Evolutionary conservation across 2,797 vertebrate genomes (phyloP).

Genomic region (Triplophysa bombifrons): DNA sequence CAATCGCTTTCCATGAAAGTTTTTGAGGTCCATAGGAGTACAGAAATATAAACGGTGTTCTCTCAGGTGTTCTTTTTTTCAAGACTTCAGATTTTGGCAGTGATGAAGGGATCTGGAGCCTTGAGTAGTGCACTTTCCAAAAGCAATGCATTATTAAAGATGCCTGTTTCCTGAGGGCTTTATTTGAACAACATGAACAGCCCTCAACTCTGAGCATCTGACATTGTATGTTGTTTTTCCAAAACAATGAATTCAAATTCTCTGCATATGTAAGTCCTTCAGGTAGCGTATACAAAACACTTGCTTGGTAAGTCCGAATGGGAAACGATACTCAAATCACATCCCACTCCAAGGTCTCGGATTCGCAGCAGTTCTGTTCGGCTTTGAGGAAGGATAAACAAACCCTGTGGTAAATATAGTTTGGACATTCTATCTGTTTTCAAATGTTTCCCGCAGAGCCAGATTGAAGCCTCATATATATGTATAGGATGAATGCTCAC

Average conservation of each 20-base stretch:
- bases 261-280: background rate
- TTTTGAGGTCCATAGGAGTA: background rate
- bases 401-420: slow-evolving; percentile 1
- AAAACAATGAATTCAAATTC: background rate
- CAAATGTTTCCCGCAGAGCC: background rate
- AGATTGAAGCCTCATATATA: background rate
- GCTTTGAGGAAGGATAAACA: slow-evolving; percentile 2
- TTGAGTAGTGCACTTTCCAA: slow-evolving; percentile 6
- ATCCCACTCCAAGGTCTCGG: background rate
- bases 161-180: background rate
- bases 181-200: background rate
- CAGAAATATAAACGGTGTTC: background rate
- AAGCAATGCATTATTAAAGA: slow-evolving; percentile 40
- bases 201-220: background rate
- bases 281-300: background rate
- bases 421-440: background rate
- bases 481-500: background rate
- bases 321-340: background rate
- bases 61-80: slow-evolving; percentile 9
- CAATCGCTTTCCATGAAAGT: slow-evolving; percentile 26
- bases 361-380: background rate
- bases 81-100: background rate
- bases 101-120: slow-evolving; percentile 6
- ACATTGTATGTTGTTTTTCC: slow-evolving; percentile 2
- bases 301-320: background rate